phyloP scores from a whole-genome alignment of 1,140 invertebrate genomes.

The Aphelinus atriplicis region DNA sequence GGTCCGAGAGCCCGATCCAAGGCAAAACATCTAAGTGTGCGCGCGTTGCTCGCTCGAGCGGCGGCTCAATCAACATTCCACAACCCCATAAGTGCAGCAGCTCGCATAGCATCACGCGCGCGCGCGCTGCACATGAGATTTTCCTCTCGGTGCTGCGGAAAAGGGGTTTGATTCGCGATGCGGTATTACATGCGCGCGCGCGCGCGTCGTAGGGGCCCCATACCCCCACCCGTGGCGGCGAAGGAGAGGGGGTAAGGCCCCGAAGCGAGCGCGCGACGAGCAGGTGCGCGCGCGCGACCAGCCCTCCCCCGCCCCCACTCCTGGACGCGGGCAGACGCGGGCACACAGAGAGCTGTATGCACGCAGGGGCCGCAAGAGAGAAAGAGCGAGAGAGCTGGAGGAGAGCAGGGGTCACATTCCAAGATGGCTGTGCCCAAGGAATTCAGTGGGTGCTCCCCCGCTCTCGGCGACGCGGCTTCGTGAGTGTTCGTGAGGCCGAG shows the following conservation, averaged over 20 bases:
- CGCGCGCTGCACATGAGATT: too few species aligned
- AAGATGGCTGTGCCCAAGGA: conserved; percentile 68
- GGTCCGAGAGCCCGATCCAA: too few species aligned
- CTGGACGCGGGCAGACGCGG: background rate
- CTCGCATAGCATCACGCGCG: too few species aligned
- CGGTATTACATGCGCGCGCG: too few species aligned
- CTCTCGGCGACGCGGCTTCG: background rate
- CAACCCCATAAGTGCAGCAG: too few species aligned
- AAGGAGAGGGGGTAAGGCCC: background rate
- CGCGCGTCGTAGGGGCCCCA: too few species aligned
- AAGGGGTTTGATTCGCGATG: conserved; percentile 11
- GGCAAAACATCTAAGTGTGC: too few species aligned
- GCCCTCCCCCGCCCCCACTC: background rate
- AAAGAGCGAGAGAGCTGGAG: conserved; percentile 2
- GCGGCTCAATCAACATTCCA: too few species aligned
- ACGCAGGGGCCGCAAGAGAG: background rate
- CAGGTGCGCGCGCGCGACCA: background rate
- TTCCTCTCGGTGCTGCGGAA: conserved; percentile 2
- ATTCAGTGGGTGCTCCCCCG: conserved; percentile 65
- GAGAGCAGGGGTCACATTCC: conserved; percentile 66
- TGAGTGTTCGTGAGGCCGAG: too few species aligned
- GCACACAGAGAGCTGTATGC: background rate
- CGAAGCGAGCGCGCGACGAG: background rate
- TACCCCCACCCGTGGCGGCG: background rate
- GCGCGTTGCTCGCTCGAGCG: too few species aligned